Percentiles rank a stretch among this genome's conserved stretches.
Evolutionary conservation across 2,888 invertebrate species (phyloP).

Genomic region (Nebria salina): DNA sequence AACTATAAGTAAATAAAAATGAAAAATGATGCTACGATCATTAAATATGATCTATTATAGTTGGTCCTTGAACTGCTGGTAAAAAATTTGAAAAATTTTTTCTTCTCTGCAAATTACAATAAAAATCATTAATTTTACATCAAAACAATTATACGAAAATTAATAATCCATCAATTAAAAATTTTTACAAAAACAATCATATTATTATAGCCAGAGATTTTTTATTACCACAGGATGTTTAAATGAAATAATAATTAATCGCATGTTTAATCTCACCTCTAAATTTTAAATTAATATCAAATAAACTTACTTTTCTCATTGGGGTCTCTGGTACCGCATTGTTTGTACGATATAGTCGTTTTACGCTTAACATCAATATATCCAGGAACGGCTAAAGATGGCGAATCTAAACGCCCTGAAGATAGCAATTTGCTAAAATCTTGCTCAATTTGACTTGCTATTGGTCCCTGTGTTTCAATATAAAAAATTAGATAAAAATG

Average conservation of each 20-base stretch:
- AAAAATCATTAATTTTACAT: background rate
- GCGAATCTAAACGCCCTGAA: slow-evolving; percentile 77
- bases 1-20: slow-evolving; percentile 13
- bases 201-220: no score
- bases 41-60: background rate
- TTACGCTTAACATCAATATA: slow-evolving; percentile 77
- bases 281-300: no score
- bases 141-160: no score
- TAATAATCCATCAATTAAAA: no score
- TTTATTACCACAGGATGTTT: no score
- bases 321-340: slow-evolving; percentile 80
- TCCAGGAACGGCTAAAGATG: slow-evolving; percentile 82
- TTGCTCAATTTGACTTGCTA: slow-evolving; percentile 80
- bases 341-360: slow-evolving; percentile 75
- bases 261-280: no score
- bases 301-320: slow-evolving; percentile 70
- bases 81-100: slow-evolving; percentile 36
- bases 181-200: no score
- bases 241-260: no score
- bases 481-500: background rate
- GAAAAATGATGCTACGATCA: background rate
- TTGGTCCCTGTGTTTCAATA: slow-evolving; percentile 67
- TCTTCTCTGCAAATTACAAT: slow-evolving; percentile 32
- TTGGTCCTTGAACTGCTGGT: slow-evolving; percentile 8
- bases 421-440: slow-evolving; percentile 81